Percentiles rank a stretch among this genome's conserved stretches.
phyloP scores from a whole-genome alignment of 2,113 vertebrate genomes.

The Phaethornis superciliosus region DNA sequence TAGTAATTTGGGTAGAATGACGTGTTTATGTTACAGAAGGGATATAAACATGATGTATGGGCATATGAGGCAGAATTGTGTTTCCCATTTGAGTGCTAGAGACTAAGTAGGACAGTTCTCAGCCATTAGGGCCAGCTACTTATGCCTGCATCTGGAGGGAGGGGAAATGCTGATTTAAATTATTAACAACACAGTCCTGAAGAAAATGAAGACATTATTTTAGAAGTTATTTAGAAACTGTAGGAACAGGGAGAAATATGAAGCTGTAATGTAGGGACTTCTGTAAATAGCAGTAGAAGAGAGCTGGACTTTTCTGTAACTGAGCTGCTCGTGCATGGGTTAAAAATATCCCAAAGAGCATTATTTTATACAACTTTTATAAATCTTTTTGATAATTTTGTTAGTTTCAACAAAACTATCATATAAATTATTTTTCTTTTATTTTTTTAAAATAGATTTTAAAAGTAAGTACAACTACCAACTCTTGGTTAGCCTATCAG shows the following conservation, averaged over 20 bases:
- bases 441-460: not conserved
- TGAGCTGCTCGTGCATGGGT: not conserved
- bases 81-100: not conserved
- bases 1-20: not conserved
- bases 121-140: too few relatives aligned
- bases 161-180: not conserved
- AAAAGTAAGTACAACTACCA: not conserved
- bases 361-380: not conserved
- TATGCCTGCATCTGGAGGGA: too few relatives aligned
- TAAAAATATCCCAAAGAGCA: not conserved
- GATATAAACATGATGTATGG: not conserved
- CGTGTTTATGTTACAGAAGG: not conserved
- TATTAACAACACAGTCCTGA: not conserved
- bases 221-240: not conserved
- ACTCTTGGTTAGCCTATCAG: too few relatives aligned
- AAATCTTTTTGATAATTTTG: not conserved
- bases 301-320: not conserved
- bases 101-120: not conserved
- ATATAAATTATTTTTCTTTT: not conserved
- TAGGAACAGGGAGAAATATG: not conserved
- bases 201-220: not conserved
- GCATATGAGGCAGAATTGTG: not conserved
- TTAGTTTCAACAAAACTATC: not conserved
- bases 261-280: not conserved
- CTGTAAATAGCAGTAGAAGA: not conserved